phyloP scores from a whole-genome alignment of 2,113 vertebrate genomes.

The Rattus rattus region DNA sequence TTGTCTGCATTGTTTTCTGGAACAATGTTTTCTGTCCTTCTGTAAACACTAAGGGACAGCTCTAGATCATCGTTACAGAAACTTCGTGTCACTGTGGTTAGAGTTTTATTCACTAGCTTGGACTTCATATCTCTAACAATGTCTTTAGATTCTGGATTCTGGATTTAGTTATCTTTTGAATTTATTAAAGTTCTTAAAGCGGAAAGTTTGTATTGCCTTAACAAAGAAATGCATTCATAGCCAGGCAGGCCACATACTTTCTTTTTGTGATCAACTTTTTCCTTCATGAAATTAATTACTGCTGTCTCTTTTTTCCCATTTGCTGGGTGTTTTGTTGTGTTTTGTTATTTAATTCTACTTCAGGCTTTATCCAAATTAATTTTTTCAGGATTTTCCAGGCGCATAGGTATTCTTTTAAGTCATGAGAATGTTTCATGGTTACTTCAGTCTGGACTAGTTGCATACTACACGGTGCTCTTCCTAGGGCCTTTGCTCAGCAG shows the following conservation, averaged over 20 bases:
- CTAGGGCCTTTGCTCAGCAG: rapidly evolving
- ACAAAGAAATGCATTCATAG: neutral
- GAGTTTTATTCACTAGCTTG: neutral
- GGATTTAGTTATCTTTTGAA: neutral
- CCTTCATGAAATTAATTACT: neutral
- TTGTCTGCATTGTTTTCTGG: neutral
- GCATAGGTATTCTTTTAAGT: neutral
- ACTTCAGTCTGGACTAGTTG: neutral
- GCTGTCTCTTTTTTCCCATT: neutral
- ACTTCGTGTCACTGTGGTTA: neutral
- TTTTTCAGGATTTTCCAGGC: neutral
- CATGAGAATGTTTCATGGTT: neutral
- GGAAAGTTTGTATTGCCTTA: neutral
- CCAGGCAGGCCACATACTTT: neutral
- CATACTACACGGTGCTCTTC: neutral
- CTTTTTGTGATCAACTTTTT: neutral
- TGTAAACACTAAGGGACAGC: neutral
- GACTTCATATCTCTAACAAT: neutral
- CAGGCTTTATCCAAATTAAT: neutral
- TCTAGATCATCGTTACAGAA: neutral
- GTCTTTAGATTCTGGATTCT: neutral
- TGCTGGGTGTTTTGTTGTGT: neutral
- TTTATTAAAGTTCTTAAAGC: neutral
- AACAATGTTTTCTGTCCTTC: neutral
- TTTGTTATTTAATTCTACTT: neutral